Conservation (phyloP, 1,140 invertebrate species). For the Harpegnathos saltator region DNA sequence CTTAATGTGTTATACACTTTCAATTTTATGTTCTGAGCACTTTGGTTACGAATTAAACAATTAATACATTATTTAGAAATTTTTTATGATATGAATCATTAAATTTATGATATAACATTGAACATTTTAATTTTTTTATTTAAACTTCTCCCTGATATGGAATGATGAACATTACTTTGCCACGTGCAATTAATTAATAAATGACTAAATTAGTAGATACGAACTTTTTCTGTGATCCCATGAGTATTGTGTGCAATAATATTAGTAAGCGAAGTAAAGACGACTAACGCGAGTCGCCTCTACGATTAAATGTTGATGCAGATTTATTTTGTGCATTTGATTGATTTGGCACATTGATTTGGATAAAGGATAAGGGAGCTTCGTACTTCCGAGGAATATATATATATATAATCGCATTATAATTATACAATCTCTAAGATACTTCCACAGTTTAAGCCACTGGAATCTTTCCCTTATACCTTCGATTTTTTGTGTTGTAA, state of each 20-base stretch:
- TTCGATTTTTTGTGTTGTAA: background rate
- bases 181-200: slow-evolving; percentile 20
- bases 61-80: background rate
- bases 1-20: background rate
- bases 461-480: background rate
- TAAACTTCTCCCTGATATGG: background rate
- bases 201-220: slow-evolving; percentile 6
- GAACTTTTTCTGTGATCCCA: slow-evolving; percentile 39
- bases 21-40: background rate
- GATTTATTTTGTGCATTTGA: slow-evolving; percentile 34
- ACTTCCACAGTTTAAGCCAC: background rate
- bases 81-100: background rate
- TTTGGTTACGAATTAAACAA: background rate
- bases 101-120: slow-evolving; percentile 4
- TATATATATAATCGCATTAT: too few species aligned
- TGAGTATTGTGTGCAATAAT: slow-evolving; percentile 11
- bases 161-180: slow-evolving; percentile 18
- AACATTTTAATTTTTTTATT: background rate
- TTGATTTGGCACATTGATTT: slow-evolving; percentile 7
- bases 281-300: slow-evolving; percentile 3
- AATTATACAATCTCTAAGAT: slow-evolving; percentile 7
- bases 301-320: slow-evolving; percentile 1
- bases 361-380: background rate
- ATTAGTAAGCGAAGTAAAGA: slow-evolving; percentile 6
- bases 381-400: slow-evolving; percentile 22